Evolutionary conservation across 2,888 invertebrate species (phyloP).

Genomic region (Andrena chrysosceles): DNA sequence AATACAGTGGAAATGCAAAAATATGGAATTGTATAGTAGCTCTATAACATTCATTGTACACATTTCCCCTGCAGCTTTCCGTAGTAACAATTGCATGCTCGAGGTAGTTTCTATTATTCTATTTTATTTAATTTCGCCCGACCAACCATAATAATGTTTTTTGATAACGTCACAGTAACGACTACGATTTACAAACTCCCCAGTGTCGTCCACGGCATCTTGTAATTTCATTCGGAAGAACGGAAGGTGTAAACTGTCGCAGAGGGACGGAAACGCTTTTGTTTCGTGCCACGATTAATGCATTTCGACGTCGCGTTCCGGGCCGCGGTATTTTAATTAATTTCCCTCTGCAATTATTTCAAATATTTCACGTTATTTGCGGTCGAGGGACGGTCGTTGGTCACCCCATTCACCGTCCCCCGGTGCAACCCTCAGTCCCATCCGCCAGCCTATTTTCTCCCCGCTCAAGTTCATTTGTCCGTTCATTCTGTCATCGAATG

Average conservation of each 20-base stretch:
- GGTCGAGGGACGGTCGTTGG: constrained; percentile 47
- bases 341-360: constrained; percentile 64
- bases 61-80: too few relatives aligned
- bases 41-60: too few relatives aligned
- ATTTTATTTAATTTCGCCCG: neutral
- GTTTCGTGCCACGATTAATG: constrained; percentile 44
- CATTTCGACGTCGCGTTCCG: constrained; percentile 37
- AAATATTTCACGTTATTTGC: constrained; percentile 73
- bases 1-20: neutral
- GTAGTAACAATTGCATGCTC: too few relatives aligned
- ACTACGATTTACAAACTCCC: constrained; percentile 43
- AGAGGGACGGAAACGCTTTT: constrained; percentile 25
- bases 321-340: constrained; percentile 72
- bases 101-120: too few relatives aligned
- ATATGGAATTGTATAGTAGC: neutral
- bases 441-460: constrained; percentile 29
- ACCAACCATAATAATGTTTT: constrained; percentile 12
- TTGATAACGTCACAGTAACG: constrained; percentile 11
- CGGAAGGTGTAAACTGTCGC: constrained; percentile 56
- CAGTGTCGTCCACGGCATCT: constrained; percentile 37
- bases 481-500: constrained; percentile 45
- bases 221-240: constrained; percentile 35
- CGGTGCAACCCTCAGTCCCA: neutral
- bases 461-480: constrained; percentile 53
- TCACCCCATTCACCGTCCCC: neutral